Evolutionary conservation across 2,113 vertebrate species (phyloP).

Genomic region (Tursiops truncatus): DNA sequence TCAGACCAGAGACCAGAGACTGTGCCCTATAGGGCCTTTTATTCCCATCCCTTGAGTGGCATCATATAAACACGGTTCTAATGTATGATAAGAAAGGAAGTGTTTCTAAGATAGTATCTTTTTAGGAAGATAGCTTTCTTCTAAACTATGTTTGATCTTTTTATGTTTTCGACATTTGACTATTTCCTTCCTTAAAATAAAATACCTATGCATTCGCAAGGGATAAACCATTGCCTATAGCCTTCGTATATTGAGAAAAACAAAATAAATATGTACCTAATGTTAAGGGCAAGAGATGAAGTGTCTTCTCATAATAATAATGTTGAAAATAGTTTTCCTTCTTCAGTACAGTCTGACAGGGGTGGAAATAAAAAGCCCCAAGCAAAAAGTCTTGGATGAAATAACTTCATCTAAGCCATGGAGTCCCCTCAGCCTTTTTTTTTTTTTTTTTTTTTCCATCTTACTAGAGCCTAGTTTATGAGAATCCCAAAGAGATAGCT

Average conservation of each 20-base stretch:
- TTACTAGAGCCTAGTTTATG: not conserved
- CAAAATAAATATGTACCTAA: constrained; percentile 10
- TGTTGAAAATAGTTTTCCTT: not conserved
- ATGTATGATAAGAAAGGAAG: constrained; percentile 37
- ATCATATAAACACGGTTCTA: not conserved
- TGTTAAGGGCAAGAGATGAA: not conserved
- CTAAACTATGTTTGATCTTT: not conserved
- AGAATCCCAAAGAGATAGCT: not conserved
- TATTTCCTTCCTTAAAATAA: constrained; percentile 4
- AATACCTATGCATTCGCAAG: not conserved
- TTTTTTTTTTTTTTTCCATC: not conserved
- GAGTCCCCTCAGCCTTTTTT: not conserved
- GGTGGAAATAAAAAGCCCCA: not conserved
- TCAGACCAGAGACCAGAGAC: not conserved
- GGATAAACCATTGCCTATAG: not conserved
- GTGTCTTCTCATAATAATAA: not conserved
- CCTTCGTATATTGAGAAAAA: not conserved
- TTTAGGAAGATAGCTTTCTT: constrained; percentile 8
- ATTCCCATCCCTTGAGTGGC: not conserved
- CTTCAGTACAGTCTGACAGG: not conserved
- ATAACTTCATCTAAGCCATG: not conserved
- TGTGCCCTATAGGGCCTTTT: not conserved
- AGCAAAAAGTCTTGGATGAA: not conserved
- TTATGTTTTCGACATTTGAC: constrained; percentile 22
- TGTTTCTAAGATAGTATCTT: constrained; percentile 15